These are phyloP conservation scores for Enteromius thamalakanensis DNA, from an alignment of 2,797 vertebrate genomes.

Conservation along the genomic window DNA sequence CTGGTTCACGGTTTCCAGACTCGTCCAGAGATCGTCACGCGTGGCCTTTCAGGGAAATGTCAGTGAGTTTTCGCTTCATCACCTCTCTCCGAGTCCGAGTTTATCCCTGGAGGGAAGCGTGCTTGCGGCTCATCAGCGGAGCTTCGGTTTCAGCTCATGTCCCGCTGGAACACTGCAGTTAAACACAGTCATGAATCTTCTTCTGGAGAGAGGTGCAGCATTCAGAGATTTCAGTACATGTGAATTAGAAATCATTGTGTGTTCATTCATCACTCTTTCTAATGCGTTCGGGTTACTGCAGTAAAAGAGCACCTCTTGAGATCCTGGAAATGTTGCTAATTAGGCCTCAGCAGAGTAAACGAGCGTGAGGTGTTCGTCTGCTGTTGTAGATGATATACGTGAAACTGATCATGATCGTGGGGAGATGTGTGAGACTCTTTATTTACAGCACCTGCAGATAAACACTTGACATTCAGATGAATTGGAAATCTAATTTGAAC, in stretches of 20 bases:
- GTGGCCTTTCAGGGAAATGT: constrained; percentile 54
- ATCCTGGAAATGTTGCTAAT: neutral
- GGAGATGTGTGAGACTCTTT: neutral
- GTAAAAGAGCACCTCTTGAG: neutral
- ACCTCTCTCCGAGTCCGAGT: neutral
- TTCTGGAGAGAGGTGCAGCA: neutral
- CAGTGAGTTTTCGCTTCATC: constrained; percentile 54
- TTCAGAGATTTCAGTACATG: neutral
- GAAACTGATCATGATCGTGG: neutral
- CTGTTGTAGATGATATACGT: neutral
- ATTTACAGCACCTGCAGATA: neutral
- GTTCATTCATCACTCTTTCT: neutral
- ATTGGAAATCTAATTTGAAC: neutral
- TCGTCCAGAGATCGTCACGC: neutral
- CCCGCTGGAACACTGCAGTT: too few relatives aligned
- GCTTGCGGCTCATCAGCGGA: neutral
- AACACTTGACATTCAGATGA: neutral
- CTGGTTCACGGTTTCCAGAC: neutral
- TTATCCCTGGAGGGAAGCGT: neutral
- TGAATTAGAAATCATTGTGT: neutral
- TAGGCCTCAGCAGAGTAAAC: neutral
- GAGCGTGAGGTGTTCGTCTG: neutral
- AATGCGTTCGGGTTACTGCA: neutral
- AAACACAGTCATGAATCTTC: neutral
- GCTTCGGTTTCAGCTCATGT: neutral